These are phyloP conservation scores for Haliclona indistincta DNA, from an alignment of 37 sponge, comb jelly and placozoan genomes.

Conservation along the genomic window DNA sequence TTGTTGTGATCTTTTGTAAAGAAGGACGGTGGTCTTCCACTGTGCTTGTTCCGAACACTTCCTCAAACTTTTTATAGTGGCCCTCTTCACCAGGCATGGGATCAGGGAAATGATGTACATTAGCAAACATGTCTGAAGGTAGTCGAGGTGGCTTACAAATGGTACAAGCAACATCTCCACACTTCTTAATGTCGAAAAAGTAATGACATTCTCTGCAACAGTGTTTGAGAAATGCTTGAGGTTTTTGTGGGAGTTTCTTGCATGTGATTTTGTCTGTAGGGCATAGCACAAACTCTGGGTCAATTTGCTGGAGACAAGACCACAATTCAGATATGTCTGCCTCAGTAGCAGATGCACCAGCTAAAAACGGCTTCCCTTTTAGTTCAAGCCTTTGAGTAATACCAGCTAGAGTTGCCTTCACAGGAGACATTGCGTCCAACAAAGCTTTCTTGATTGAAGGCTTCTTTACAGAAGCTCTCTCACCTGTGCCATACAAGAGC, in stretches of 20 bases:
- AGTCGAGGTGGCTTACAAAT: constrained; percentile 37
- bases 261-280: neutral
- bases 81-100: constrained; percentile 29
- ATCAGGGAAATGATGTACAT: constrained; percentile 12
- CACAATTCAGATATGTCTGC: constrained; percentile 18
- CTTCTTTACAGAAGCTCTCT: no score
- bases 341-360: neutral
- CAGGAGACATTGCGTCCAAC: constrained; percentile 8
- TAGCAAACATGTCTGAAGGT: constrained; percentile 4
- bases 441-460: no score
- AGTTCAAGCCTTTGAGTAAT: constrained; percentile 13
- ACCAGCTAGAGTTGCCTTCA: neutral
- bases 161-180: constrained; percentile 15
- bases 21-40: constrained; percentile 29
- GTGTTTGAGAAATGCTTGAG: constrained; percentile 17
- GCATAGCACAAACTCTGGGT: neutral
- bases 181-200: constrained; percentile 40
- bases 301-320: constrained; percentile 3
- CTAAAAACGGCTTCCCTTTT: neutral
- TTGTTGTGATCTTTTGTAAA: neutral
- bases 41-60: constrained; percentile 8
- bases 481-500: neutral
- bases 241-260: neutral
- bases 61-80: constrained; percentile 22
- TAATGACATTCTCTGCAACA: constrained; percentile 49